Evolutionary conservation across 2,888 invertebrate species (phyloP).

Genomic region (Chesias legatella): DNA sequence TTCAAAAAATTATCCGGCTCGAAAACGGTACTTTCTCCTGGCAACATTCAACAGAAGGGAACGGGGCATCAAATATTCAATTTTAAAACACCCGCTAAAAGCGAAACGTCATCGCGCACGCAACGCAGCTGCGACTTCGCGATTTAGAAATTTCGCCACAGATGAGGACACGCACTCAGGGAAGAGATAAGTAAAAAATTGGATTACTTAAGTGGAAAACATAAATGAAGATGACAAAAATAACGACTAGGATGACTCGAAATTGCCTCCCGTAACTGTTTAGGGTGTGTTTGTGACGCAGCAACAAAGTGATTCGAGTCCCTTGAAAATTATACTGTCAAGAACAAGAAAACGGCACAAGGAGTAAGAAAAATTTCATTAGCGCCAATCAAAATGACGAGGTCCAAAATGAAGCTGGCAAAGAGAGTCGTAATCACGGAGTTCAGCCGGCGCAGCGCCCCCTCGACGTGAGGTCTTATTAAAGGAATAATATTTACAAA

Average conservation of each 20-base stretch:
- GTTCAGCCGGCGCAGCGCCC: conserved; percentile 73
- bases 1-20: conserved; percentile 71
- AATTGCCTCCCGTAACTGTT: conserved; percentile 65
- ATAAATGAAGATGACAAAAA: conserved; percentile 69
- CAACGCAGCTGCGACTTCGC: conserved; percentile 75
- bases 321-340: conserved; percentile 75
- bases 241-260: conserved; percentile 61
- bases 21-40: conserved; percentile 60
- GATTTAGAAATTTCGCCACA: conserved; percentile 76
- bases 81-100: conserved; percentile 80
- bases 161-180: conserved; percentile 75
- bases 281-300: conserved; percentile 67
- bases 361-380: conserved; percentile 79
- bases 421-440: conserved; percentile 80
- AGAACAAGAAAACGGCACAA: conserved; percentile 72
- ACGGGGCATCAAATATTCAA: conserved; percentile 79
- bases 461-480: conserved; percentile 80
- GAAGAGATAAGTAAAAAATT: conserved; percentile 74
- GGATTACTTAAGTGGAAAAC: conserved; percentile 74
- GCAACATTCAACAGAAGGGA: conserved; percentile 75
- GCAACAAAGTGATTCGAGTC: conserved; percentile 59
- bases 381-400: conserved; percentile 81
- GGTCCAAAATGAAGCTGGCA: conserved; percentile 78
- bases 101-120: conserved; percentile 77
- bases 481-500: conserved; percentile 82